Conservation (phyloP, 2,113 vertebrate species). For the Indicator maculatus region DNA sequence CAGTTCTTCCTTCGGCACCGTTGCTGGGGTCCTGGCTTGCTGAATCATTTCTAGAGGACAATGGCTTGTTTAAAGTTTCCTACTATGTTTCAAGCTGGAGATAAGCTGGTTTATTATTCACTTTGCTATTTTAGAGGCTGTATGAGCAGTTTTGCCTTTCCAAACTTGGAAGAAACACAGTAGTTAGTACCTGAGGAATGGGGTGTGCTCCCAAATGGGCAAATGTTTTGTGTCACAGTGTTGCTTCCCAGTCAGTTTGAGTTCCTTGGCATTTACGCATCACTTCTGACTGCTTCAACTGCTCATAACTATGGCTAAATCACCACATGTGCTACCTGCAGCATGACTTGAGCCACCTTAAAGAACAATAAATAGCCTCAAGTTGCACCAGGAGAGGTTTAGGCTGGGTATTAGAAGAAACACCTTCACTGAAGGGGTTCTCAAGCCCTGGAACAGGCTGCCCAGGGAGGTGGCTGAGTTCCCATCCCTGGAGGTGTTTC, state of each 20-base stretch:
- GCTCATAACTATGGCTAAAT: background rate
- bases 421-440: no score
- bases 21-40: constrained; percentile 61
- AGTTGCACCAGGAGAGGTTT: no score
- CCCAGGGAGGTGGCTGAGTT: no score
- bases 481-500: no score
- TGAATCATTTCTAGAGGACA: background rate
- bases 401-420: no score
- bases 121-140: background rate
- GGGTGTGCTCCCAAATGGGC: background rate
- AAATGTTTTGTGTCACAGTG: background rate
- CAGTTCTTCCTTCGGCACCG: constrained; percentile 74
- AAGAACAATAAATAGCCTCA: no score
- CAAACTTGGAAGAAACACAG: background rate
- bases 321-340: background rate
- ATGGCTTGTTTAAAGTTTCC: background rate
- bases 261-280: background rate
- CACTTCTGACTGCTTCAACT: background rate
- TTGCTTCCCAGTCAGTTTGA: background rate
- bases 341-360: background rate
- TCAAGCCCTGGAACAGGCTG: no score
- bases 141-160: background rate
- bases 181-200: background rate
- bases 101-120: background rate
- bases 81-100: background rate